These are phyloP conservation scores for Chalcis sispes DNA, from an alignment of 2,888 invertebrate genomes.

Conservation along the genomic window DNA sequence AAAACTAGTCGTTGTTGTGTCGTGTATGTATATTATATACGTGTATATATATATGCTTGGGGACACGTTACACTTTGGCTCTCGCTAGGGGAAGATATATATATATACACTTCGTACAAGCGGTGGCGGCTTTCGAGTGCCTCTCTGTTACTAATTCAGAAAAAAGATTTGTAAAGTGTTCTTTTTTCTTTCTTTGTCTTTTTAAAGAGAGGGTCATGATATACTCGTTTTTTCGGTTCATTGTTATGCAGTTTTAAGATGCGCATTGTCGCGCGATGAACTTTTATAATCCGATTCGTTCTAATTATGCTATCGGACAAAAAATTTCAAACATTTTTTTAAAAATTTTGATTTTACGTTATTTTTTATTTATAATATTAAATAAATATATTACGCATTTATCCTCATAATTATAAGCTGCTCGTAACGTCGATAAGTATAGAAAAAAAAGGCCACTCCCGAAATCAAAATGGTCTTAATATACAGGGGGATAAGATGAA, in stretches of 20 bases:
- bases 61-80: background rate
- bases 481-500: background rate
- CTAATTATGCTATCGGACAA: background rate
- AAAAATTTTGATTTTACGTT: no score
- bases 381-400: no score
- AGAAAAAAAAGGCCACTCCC: background rate
- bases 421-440: background rate
- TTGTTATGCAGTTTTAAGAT: constrained; percentile 40
- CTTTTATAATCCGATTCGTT: background rate
- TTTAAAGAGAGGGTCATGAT: background rate
- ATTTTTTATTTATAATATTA: no score
- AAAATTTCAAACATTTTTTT: no score
- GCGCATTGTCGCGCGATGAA: constrained; percentile 12
- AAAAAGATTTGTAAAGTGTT: constrained; percentile 42
- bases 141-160: constrained; percentile 50
- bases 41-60: background rate
- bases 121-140: constrained; percentile 25
- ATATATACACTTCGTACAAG: background rate
- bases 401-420: no score
- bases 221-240: constrained; percentile 8
- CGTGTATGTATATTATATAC: background rate
- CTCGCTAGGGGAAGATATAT: background rate
- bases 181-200: background rate
- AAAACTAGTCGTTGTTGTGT: constrained; percentile 39
- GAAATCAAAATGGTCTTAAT: constrained; percentile 1